Conservation (phyloP, 2,113 vertebrate species). For the Spheniscus mendiculus region DNA sequence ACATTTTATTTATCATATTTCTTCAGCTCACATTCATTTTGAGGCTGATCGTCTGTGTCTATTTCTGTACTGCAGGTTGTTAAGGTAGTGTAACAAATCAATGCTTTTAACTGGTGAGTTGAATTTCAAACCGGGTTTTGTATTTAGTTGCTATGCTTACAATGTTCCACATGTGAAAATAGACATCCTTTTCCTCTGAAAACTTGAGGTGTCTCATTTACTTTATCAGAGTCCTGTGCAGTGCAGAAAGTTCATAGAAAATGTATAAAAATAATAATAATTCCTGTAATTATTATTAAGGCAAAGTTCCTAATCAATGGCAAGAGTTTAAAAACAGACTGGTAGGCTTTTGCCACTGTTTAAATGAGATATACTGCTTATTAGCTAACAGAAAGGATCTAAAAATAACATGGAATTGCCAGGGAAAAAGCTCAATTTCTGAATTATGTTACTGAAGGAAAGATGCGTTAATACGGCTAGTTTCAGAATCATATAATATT, state of each 20-base stretch:
- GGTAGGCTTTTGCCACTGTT: background rate
- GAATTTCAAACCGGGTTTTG: background rate
- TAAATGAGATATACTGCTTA: background rate
- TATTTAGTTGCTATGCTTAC: background rate
- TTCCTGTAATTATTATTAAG: background rate
- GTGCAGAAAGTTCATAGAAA: background rate
- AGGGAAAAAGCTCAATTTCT: background rate
- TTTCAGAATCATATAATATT: background rate
- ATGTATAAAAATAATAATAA: background rate
- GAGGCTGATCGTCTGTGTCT: background rate
- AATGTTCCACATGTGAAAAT: background rate
- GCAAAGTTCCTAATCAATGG: background rate
- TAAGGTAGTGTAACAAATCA: background rate
- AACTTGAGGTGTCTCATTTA: background rate
- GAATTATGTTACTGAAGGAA: background rate
- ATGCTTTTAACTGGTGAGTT: background rate
- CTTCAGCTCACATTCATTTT: background rate
- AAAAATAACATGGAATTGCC: background rate
- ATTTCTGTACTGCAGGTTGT: background rate
- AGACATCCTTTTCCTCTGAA: background rate
- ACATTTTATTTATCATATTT: background rate
- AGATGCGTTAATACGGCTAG: background rate
- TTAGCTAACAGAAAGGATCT: background rate
- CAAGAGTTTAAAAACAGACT: background rate
- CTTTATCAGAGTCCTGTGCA: background rate